phyloP scores from a whole-genome alignment of 23 tunicate species.

The Aplidium turbinatum region DNA sequence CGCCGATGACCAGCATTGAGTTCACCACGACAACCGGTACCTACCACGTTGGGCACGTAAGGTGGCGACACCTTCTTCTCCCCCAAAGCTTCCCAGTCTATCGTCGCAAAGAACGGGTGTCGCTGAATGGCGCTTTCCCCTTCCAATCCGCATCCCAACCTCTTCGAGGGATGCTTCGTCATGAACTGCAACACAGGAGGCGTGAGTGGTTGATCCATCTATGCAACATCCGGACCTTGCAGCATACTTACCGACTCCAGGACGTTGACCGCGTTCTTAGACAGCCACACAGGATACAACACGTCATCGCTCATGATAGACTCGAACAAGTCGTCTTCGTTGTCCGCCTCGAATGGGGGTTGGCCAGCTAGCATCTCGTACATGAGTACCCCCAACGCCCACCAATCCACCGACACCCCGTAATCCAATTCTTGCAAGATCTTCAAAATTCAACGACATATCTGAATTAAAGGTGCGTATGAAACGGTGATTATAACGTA shows the following conservation, averaged over 20 bases:
- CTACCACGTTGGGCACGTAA: slow-evolving; percentile 82
- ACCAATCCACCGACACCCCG: slow-evolving; percentile 97
- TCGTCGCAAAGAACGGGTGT: slow-evolving; percentile 77
- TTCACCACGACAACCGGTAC: no score
- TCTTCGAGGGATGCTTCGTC: slow-evolving; percentile 95
- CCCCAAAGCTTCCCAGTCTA: slow-evolving; percentile 83
- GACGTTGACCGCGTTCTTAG: slow-evolving; percentile 90
- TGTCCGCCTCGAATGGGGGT: slow-evolving; percentile 99
- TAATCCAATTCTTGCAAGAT: slow-evolving; percentile 96
- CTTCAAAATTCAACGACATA: slow-evolving; percentile 24
- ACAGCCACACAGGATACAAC: slow-evolving; percentile 95
- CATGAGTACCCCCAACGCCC: slow-evolving; percentile 98
- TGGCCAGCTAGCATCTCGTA: slow-evolving; percentile 99
- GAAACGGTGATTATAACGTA: no score
- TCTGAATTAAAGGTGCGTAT: no score
- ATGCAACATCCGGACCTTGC: background rate
- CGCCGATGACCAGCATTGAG: no score
- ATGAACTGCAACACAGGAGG: slow-evolving; percentile 70
- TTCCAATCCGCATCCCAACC: slow-evolving; percentile 79
- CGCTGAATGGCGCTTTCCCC: slow-evolving; percentile 79
- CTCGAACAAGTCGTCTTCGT: slow-evolving; percentile 97
- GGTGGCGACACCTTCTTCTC: slow-evolving; percentile 76
- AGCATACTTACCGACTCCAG: slow-evolving; percentile 72
- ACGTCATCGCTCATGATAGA: slow-evolving; percentile 97
- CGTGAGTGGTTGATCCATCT: background rate